Evolutionary conservation across 2,888 invertebrate species (phyloP).

Genomic region (Myathropa florea): DNA sequence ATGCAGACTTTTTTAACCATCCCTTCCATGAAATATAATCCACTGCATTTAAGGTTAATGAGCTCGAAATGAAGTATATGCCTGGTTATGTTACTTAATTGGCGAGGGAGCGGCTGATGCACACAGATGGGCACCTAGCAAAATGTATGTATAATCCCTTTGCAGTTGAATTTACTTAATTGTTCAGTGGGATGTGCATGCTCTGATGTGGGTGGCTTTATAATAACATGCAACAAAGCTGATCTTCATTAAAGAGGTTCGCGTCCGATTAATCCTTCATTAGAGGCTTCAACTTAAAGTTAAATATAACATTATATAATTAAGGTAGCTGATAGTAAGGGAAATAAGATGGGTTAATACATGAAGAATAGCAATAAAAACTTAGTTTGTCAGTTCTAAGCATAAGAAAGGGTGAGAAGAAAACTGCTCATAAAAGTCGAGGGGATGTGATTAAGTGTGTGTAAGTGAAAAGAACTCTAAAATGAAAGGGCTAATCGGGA

Average conservation of each 20-base stretch:
- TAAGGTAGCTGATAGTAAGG: background rate
- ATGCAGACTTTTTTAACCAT: background rate
- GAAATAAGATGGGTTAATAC: too few relatives aligned
- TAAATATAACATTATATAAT: background rate
- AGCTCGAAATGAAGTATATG: slow-evolving; percentile 40
- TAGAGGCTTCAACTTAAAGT: background rate
- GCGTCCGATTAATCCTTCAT: background rate
- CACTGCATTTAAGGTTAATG: slow-evolving; percentile 43
- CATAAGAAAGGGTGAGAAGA: too few relatives aligned
- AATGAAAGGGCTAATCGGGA: too few relatives aligned
- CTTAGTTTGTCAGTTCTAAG: too few relatives aligned
- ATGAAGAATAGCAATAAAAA: too few relatives aligned
- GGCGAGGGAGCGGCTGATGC: slow-evolving; percentile 11
- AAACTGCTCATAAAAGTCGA: too few relatives aligned
- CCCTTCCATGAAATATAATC: slow-evolving; percentile 3
- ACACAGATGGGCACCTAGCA: slow-evolving; percentile 20
- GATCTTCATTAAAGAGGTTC: background rate
- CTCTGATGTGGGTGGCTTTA: background rate
- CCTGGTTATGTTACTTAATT: slow-evolving; percentile 28
- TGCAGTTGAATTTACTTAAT: slow-evolving; percentile 10
- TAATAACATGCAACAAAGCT: background rate
- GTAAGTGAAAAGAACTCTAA: too few relatives aligned
- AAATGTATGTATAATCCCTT: slow-evolving; percentile 6
- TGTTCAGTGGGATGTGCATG: background rate
- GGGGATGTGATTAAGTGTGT: too few relatives aligned